Evolutionary conservation across 2,888 invertebrate genomes (phyloP).

Genomic region (Drosophila rubida): DNA sequence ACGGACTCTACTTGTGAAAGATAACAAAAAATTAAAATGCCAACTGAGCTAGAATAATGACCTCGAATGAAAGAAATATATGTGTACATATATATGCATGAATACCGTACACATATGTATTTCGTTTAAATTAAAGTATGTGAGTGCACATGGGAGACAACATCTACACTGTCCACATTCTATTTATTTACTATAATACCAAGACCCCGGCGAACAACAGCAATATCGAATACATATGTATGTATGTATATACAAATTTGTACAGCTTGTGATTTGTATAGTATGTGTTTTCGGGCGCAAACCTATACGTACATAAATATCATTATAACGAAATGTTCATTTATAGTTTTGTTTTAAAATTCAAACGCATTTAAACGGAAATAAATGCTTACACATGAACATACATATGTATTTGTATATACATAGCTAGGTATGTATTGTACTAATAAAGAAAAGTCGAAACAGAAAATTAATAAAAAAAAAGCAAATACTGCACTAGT

Average conservation of each 20-base stretch:
- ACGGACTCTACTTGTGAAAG: slow-evolving; percentile 35
- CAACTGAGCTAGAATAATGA: slow-evolving; percentile 51
- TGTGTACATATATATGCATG: slow-evolving; percentile 12
- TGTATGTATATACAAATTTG: neutral
- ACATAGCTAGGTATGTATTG: neutral
- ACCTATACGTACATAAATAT: neutral
- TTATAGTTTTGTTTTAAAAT: slow-evolving; percentile 31
- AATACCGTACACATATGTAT: slow-evolving; percentile 13
- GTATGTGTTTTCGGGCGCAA: neutral
- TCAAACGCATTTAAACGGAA: slow-evolving; percentile 1
- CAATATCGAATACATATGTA: slow-evolving; percentile 20
- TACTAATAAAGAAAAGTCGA: neutral
- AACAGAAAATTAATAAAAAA: neutral
- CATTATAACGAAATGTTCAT: slow-evolving; percentile 10
- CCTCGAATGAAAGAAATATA: slow-evolving; percentile 48
- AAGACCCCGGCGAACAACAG: slow-evolving; percentile 26
- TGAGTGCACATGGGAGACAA: slow-evolving; percentile 67
- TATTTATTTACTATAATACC: slow-evolving; percentile 45
- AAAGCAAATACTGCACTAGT: neutral
- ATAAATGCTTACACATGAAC: neutral
- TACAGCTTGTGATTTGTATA: neutral
- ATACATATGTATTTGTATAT: neutral
- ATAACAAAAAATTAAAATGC: slow-evolving; percentile 54
- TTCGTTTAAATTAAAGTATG: slow-evolving; percentile 47
- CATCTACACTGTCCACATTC: slow-evolving; percentile 71